Evolutionary conservation across 1,140 invertebrate genomes (phyloP).

Genomic region (Eulimnadia texana): DNA sequence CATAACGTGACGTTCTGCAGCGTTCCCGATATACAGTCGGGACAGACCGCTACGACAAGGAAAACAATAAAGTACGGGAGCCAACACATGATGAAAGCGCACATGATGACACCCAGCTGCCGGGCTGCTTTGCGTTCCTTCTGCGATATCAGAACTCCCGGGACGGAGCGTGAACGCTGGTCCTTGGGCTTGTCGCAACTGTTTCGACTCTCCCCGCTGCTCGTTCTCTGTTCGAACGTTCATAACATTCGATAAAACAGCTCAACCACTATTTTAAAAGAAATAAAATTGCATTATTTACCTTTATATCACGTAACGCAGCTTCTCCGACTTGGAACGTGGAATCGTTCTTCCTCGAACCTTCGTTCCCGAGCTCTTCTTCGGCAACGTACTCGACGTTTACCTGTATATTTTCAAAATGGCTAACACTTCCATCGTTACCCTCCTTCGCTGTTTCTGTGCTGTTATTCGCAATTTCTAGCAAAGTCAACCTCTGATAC

Average conservation of each 20-base stretch:
- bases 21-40: conserved; percentile 30
- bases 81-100: conserved; percentile 47
- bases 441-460: background rate
- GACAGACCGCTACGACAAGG: conserved; percentile 44
- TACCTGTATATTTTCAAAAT: conserved; percentile 23
- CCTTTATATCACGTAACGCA: too few relatives aligned
- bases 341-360: background rate
- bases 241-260: background rate
- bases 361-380: background rate
- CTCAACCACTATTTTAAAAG: background rate
- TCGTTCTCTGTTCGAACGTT: background rate
- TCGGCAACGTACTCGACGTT: conserved; percentile 23
- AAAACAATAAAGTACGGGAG: conserved; percentile 48
- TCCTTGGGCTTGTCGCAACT: background rate
- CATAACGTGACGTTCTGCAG: conserved; percentile 36
- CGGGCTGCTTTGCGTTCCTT: conserved; percentile 47
- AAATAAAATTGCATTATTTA: background rate
- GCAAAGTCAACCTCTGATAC: conserved; percentile 10
- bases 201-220: background rate
- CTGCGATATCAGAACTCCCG: conserved; percentile 22
- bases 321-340: too few relatives aligned
- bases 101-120: conserved; percentile 48
- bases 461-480: background rate
- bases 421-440: background rate
- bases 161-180: background rate